These are phyloP conservation scores for Bubo blakistoni DNA, from an alignment of 2,113 vertebrate species.

Conservation along the genomic window DNA sequence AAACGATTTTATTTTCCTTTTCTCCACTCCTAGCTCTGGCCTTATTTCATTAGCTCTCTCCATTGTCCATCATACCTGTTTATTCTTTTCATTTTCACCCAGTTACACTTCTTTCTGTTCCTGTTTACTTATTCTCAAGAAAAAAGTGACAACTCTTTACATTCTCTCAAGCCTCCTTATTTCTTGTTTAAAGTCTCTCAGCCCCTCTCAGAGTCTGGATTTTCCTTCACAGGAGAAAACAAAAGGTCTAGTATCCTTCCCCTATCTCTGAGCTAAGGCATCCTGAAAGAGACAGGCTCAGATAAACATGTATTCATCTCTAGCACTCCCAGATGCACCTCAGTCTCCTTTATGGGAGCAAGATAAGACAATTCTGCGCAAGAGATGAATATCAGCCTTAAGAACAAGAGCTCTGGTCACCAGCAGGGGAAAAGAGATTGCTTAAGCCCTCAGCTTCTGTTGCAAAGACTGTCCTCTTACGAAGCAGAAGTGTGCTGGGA, in stretches of 20 bases:
- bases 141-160: background rate
- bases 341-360: background rate
- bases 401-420: background rate
- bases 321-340: background rate
- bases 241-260: background rate
- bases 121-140: background rate
- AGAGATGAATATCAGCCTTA: background rate
- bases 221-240: background rate
- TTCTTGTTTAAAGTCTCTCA: background rate
- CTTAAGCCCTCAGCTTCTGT: background rate
- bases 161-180: background rate
- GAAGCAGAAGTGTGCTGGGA: background rate
- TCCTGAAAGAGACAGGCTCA: background rate
- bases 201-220: background rate
- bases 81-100: background rate
- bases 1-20: background rate
- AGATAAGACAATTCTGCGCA: background rate
- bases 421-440: background rate
- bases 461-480: background rate
- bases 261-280: background rate
- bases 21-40: background rate
- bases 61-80: background rate
- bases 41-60: background rate
- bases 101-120: background rate
- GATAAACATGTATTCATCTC: constrained; percentile 19